Evolutionary conservation across 2,113 vertebrate genomes (phyloP), one percentile per base, ranked within the genome.

Genomic region (Coryphaenoides rupestris): DNA sequence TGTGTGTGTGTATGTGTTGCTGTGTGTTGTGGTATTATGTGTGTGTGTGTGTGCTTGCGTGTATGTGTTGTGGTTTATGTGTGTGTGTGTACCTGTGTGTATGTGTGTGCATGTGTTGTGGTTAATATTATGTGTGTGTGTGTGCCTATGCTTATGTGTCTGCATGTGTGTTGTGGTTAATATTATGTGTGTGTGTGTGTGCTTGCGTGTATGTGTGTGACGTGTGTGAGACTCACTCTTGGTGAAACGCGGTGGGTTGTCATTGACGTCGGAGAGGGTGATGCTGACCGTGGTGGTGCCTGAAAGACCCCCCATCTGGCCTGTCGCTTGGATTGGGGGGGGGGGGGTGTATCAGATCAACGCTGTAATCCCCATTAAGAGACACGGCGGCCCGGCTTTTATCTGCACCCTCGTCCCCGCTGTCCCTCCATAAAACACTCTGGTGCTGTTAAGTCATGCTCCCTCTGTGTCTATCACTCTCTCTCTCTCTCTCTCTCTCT

Each of bases 201-300:
- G 55, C 19, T 6, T 21, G 62, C 14, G 61, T 47, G 15, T 14
- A 19, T 28, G 62, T 33, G 45, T 16, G 4, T 49, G 47, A 45
- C 13, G 40, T 45, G n/a, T n/a, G 28, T 33, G 28, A 33, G 28
- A 33, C 87, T 86, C 92, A 98, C 96, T 94, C 78, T 98, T 95
- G 50, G 92, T 89, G 72, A 98, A 98, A 63, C 92, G 92, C 0
- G 96, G 96, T 1, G 96, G 95, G 47, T 95, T 97, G 90, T 98
- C 95, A 0, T 98, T 98, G 40, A 98, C 93, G 0, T 98, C 96
- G 0, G 92, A 91, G 64, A 98, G 58, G 0, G 92, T 94, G 90
- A 98, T 96, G 87, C 94, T 98, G 86, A 98, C 95, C 0, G 92
- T 94, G 10, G 96, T 95, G 68, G 95, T 98, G 14, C 96, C 96